Percentiles rank a stretch among this genome's conserved stretches.
These are phyloP conservation scores for Serinus canaria DNA, from an alignment of 2,113 vertebrate genomes.

Conservation along the genomic window DNA sequence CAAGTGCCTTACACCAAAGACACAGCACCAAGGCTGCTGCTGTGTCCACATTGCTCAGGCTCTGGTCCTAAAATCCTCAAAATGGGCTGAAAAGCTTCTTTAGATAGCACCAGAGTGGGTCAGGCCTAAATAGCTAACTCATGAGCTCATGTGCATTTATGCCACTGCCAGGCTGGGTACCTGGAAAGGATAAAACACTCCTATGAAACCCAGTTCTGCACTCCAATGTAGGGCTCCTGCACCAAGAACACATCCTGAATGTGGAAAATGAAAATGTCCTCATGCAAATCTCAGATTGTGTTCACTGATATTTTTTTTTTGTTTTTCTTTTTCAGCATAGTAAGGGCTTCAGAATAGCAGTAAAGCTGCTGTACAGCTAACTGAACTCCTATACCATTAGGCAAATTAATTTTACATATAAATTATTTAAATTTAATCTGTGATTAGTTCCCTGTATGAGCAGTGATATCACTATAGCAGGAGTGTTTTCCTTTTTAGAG, in stretches of 20 bases:
- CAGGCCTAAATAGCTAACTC: not conserved
- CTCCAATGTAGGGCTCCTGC: not conserved
- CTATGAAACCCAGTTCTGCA: not conserved
- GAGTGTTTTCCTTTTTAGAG: constrained; percentile 67
- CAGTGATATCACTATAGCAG: constrained; percentile 50
- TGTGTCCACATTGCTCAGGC: not conserved
- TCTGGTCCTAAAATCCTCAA: not conserved
- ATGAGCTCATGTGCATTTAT: not conserved
- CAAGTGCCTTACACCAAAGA: not conserved
- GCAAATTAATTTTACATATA: constrained; percentile 70
- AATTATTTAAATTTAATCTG: constrained; percentile 75
- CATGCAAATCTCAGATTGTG: not conserved
- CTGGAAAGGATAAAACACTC: not conserved
- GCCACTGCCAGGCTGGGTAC: not conserved
- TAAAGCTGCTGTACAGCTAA: constrained; percentile 25
- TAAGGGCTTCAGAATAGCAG: constrained; percentile 36
- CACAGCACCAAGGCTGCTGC: not conserved
- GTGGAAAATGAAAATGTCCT: not conserved
- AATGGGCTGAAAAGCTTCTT: not conserved
- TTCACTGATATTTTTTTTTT: not conserved
- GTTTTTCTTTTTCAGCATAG: not conserved
- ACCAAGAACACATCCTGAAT: not conserved
- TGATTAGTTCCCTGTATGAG: constrained; percentile 41
- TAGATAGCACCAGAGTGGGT: not conserved
- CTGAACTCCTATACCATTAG: not conserved